Base-by-base conservation (phyloP, 2,797 vertebrate genomes). In the Eutrigla gurnardus region DNA sequence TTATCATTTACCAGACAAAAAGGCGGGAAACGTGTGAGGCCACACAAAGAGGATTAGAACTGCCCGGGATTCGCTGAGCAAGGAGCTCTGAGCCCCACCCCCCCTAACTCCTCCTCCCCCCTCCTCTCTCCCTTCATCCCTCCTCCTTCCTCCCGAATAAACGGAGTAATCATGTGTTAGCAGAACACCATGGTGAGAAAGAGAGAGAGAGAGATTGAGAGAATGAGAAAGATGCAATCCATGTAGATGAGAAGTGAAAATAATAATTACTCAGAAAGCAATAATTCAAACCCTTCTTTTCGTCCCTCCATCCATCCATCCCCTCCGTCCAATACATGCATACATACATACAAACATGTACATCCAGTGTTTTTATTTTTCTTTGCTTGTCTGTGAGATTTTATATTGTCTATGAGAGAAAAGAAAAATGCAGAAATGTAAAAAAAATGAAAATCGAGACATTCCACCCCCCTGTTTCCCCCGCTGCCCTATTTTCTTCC, bases 1-100 rank as follows among this genome's bases (percentile, higher is more conserved):
- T 95, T 95, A 94, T 95, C 91, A 80, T 95, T 94, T 87, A 95
- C 93, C 95, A 95, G 95, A 95, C 92, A 92, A 94, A 95, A 94
- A 95, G 94, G 93, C 94, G 93, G 94, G 92, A 94, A 95, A 94
- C 93, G 93, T 94, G 93, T 95, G 94, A 94, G 88, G 93, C 91
- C 90, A 92, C 93, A 94, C 94, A 95, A 92, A 94, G 94, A 95
- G 94, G 93, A 95, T 94, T 95, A 94, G 74, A 93, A 93, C 94
- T 92, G 92, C 92, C 93, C 84, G 85, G 94, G 93, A 95, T 92
- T 93, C 91, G 90, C 93, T 94, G 93, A 94, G 93, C 94, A 89
- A 92, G 93, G 93, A 95, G 93, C 91, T 93, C 94, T 95, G 91
- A 88, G 84, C 90, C 86, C 83, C 69, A 4, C 70, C 87, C 83